Base-by-base conservation (phyloP, 2,797 vertebrate genomes). In the Gallirallus australis region DNA sequence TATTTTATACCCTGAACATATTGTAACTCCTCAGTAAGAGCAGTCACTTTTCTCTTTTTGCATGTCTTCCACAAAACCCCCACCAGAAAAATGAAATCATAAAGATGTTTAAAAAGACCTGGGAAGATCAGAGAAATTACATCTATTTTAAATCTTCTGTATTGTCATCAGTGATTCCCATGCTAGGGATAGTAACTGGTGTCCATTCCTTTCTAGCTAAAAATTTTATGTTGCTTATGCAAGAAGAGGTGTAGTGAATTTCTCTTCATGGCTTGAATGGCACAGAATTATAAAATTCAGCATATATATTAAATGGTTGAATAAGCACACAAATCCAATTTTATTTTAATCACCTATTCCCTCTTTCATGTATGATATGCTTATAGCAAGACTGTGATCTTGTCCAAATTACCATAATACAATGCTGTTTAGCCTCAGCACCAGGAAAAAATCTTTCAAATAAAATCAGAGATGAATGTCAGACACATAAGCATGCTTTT, bases 201-300 rank as follows among this genome's bases (percentile, higher is more conserved):
- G 21, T 72, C 11, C 9, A 6, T 39, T 63, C 0, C 25, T 76
- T 89, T 82, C 50, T 63, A 52, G 42, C 2, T 59, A 79, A 89
- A 72, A 78, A 61, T 21, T 17, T 0, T 6, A 24, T 39, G 14
- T n/a, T 82, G 13, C 5, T 63, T 2, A 0, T 35, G 8, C 53
- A 12, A 80, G 23, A 39, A 86, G 73, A 75, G 5, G 9, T 5
- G 2, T 4, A 33, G 6, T 47, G 59, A 94, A 75, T 4, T 24
- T 52, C 28, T 8, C 3, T 71, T 6, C 5, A 16, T 27, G 7
- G 8, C 6, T 66, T 60, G 57, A 64, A 64, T 60, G 28, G 10
- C 28, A 78, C 6, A 48, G 27, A 78, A 57, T 68, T 48, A 68
- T 7, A 53, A 68, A 77, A 85, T 66, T 33, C 35, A 71, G 2